Conservation (phyloP, 2,113 vertebrate species). For the Zosterops japonicus region DNA sequence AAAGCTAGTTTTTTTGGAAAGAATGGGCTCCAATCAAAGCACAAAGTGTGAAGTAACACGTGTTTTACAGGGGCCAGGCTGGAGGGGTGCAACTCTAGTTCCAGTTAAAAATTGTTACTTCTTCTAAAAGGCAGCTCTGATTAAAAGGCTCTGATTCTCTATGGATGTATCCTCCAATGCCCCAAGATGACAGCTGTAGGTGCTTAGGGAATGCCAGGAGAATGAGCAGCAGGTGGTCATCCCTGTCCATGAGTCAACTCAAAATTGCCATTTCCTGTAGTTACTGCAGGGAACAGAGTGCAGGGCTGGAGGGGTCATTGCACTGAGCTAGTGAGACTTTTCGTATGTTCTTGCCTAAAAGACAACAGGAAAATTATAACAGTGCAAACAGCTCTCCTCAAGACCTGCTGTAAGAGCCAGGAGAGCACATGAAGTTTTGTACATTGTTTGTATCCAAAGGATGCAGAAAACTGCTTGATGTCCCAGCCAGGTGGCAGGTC, state of each 20-base stretch:
- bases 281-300: background rate
- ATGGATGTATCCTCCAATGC: background rate
- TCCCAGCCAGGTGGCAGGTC: background rate
- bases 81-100: background rate
- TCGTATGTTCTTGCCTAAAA: background rate
- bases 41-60: background rate
- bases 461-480: background rate
- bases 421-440: background rate
- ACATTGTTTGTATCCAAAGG: background rate
- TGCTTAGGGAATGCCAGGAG: background rate
- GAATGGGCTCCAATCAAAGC: background rate
- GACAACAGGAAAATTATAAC: background rate
- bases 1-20: background rate
- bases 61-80: background rate
- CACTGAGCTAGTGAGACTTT: background rate
- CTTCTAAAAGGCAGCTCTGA: background rate
- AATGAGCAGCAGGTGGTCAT: background rate
- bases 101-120: background rate
- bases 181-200: rapidly evolving
- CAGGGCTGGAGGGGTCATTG: background rate
- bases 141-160: background rate
- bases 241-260: rapidly evolving
- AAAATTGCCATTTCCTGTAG: background rate
- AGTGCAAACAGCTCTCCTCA: background rate
- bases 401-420: background rate